phyloP scores from a whole-genome alignment of 2,888 invertebrate genomes.

The Cetonia aurata region DNA sequence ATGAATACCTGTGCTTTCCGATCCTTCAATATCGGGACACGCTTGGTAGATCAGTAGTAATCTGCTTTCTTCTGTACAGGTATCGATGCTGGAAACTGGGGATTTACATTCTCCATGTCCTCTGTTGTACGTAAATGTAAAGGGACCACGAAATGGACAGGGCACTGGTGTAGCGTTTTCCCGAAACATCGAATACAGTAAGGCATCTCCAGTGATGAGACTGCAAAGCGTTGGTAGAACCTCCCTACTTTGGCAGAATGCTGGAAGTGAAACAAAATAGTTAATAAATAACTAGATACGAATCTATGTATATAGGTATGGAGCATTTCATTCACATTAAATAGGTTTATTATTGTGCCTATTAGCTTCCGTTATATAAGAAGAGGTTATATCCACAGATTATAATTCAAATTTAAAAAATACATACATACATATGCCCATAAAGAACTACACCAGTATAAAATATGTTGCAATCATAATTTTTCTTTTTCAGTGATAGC shows the following conservation, averaged over 20 bases:
- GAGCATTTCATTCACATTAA: no score
- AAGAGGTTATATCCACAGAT: no score
- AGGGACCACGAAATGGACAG: constrained; percentile 90
- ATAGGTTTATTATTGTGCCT: no score
- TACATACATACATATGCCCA: no score
- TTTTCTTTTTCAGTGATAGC: no score
- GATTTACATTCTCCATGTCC: constrained; percentile 91
- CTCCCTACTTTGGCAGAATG: constrained; percentile 81
- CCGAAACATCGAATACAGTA: constrained; percentile 90
- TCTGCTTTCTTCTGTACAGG: constrained; percentile 93
- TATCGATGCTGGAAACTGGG: constrained; percentile 92
- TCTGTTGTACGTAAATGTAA: constrained; percentile 93
- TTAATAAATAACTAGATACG: constrained; percentile 29
- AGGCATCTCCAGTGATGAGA: constrained; percentile 89
- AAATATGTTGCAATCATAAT: no score
- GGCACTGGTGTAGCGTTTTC: constrained; percentile 89
- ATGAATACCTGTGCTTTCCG: constrained; percentile 86
- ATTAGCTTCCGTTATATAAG: no score
- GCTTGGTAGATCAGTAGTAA: constrained; percentile 93
- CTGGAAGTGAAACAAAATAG: constrained; percentile 66
- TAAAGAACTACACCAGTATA: no score
- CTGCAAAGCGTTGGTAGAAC: constrained; percentile 85
- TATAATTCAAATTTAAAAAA: no score
- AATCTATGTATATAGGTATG: constrained; percentile 31
- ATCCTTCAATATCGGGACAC: constrained; percentile 91